Evolutionary conservation across 2,888 invertebrate genomes (phyloP), one percentile per base, ranked within the genome.

Genomic region (Dryadula phaetusa): DNA sequence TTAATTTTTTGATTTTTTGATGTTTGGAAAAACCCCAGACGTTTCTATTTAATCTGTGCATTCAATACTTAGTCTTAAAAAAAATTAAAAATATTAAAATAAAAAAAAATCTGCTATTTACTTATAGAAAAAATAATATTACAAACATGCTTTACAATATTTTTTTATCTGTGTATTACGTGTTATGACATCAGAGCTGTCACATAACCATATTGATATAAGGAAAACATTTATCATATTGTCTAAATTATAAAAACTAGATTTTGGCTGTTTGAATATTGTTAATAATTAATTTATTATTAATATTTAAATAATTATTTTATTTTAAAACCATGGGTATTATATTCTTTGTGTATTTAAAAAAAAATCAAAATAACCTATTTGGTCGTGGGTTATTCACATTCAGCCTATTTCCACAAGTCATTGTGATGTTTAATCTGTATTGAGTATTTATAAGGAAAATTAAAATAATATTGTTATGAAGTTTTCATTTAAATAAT

Each of bases 151-250:
- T 28, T 8, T 52, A 7, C 8, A 8, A 2, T 25, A n/a, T 49
- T 28, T 16, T n/a, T n/a, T 49, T 49, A 49, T 49, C 52, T 52
- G 52, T 32, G 1, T 32, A 52, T 52, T 52, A 16, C 28, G 28
- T 28, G 25, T 49, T 28, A 16, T 52, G 28, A 52, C 52, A 52
- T 52, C 52, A 32, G 52, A 52, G 28, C n/a, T 28, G 49, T 49
- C 52, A 32, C 32, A 16, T 52, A 3, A 28, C 8, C n/a, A 10
- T 25, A 10, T 10, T n/a, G 10, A n/a, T 28, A 28, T 49, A 8
- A 52, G 52, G 49, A 52, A 28, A 52, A 52, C 16, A 28, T 32
- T 52, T 10, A 32, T 12, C 22, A n/a, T 4, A 47, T 47, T 28
- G 5, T 0, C 10, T 28, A 25, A 22, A 49, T 28, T 8, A 3